These are phyloP conservation scores for Calvadosia cruxmelitensis DNA, from an alignment of 30 jellyfish, hydroid and myxozoan species.

Conservation along the genomic window DNA sequence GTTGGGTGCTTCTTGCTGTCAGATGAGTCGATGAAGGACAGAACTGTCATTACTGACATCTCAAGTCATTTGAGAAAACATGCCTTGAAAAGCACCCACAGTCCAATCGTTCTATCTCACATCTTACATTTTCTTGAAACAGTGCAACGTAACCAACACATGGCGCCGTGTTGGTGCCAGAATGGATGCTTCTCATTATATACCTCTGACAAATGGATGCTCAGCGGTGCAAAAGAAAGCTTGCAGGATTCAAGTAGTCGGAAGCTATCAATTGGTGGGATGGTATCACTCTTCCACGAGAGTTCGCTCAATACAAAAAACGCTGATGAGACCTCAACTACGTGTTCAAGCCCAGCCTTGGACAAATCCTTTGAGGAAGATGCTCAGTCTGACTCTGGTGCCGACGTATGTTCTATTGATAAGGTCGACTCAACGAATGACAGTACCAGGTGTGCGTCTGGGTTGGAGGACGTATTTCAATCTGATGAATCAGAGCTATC, in stretches of 20 bases:
- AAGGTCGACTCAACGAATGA: too few species aligned
- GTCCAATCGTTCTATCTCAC: neutral
- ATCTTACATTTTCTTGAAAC: neutral
- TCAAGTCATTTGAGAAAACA: neutral
- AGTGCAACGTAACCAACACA: neutral
- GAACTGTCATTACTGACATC: neutral
- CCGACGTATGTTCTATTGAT: too few species aligned
- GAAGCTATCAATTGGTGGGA: too few species aligned
- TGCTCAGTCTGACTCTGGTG: too few species aligned
- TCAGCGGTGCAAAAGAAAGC: neutral
- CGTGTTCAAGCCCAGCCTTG: too few species aligned
- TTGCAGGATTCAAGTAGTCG: neutral
- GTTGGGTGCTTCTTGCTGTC: neutral
- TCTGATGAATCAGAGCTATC: too few species aligned
- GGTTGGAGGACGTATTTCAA: too few species aligned
- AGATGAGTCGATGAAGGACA: neutral
- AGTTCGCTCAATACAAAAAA: too few species aligned
- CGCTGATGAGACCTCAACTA: too few species aligned
- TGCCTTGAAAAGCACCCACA: neutral
- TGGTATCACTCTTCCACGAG: too few species aligned
- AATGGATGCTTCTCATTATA: neutral
- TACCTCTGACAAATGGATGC: neutral
- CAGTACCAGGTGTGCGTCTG: too few species aligned
- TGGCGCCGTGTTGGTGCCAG: neutral
- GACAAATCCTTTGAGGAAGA: too few species aligned